These are phyloP conservation scores for Ibycter americanus DNA, from an alignment of 2,797 vertebrate species.

Conservation along the genomic window DNA sequence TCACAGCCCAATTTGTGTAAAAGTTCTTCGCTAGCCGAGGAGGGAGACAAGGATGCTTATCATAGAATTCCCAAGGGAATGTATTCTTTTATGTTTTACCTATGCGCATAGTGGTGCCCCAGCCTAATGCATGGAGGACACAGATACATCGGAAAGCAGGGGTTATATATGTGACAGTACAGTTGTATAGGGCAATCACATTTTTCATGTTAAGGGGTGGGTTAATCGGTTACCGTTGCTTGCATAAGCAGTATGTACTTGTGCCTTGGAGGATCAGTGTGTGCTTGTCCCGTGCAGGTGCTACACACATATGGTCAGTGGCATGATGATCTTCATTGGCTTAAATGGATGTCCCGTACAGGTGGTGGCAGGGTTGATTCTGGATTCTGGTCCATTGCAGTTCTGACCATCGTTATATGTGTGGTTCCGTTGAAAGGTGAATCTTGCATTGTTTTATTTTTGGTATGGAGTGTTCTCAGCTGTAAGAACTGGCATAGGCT, in stretches of 20 bases:
- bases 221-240: neutral
- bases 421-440: neutral
- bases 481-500: neutral
- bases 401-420: rapidly evolving
- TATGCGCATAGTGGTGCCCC: neutral
- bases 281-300: neutral
- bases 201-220: neutral
- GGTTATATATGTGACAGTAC: neutral
- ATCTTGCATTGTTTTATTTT: neutral
- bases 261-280: neutral
- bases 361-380: neutral
- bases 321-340: neutral
- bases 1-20: neutral
- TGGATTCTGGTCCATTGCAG: rapidly evolving
- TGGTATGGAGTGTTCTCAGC: neutral
- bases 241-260: rapidly evolving
- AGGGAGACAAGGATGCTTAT: neutral
- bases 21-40: neutral
- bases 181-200: too few relatives aligned
- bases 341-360: rapidly evolving
- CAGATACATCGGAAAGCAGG: too few relatives aligned
- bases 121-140: too few relatives aligned
- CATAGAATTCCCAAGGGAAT: neutral
- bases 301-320: neutral
- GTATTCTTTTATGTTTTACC: neutral